Evolutionary conservation across 2,888 invertebrate genomes (phyloP), one percentile per base, ranked within the genome.

Genomic region (Meganola albula): DNA sequence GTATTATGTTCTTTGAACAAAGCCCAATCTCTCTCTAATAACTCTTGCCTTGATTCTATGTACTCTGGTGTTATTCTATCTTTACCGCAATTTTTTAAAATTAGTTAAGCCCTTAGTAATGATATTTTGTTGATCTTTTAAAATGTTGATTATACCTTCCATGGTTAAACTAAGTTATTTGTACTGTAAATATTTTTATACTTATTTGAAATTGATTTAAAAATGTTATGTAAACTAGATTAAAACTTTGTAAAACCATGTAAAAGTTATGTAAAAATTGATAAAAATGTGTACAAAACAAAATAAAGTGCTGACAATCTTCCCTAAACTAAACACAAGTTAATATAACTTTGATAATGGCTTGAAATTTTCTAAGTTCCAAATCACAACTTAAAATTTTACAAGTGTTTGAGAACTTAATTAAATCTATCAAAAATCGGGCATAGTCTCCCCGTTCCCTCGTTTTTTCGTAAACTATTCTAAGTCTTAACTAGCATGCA

Each of bases 401-500:
- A 21, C 7, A 9, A 21, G n/a, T n/a, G 7, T 21, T 21, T 21
- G n/a, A 8, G n/a, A 21, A 21, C n/a, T 6, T 3, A 6, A 21
- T 3, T 6, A 21, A 21, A 21, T 3, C n/a, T 21, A 6, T 4
- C 6, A 16, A 10, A 16, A 16, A 16, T 14, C 16, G 16, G 26
- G 26, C 14, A 26, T 16, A 14, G 26, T 7, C 8, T 12, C 25
- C 25, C 12, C 25, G 25, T 25, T 25, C 16, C 26, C 5, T 26
- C 14, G 26, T 12, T 25, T 25, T 13, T 25, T 25, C 10, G 12
- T 10, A 25, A 25, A 13, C 9, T 25, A 25, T 13, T 26, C 26
- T 26, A 26, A 26, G 26, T 26, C 16, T n/a, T 26, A 26, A 16
- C 26, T 16, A 16, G 26, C 26, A 16, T 16, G 16, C 9, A 16